A percentile compares a stretch with the other conserved stretches of the same genome.
Evolutionary conservation across 1,140 invertebrate genomes (phyloP).

Genomic region (Cotesia chilonis): DNA sequence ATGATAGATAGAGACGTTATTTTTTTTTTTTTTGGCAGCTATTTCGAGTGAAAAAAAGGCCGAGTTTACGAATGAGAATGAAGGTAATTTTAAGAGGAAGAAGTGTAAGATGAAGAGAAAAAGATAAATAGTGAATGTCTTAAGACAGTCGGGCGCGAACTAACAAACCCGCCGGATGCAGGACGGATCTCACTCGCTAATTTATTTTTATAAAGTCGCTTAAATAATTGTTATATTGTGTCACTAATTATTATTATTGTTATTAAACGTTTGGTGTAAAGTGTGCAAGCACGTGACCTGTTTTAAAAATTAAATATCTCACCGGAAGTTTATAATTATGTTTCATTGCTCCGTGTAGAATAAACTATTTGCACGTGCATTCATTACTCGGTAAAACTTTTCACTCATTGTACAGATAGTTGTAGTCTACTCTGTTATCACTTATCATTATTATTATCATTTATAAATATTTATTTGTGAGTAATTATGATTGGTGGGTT

Average conservation of each 20-base stretch:
- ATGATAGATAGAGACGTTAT: too few species aligned
- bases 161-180: constrained; percentile 22
- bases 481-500: too few species aligned
- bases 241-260: not conserved
- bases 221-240: not conserved
- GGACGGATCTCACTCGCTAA: constrained; percentile 14
- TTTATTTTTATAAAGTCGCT: not conserved
- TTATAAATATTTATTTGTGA: constrained; percentile 18
- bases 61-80: too few species aligned
- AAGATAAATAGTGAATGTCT: constrained; percentile 27
- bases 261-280: not conserved
- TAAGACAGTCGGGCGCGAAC: constrained; percentile 46
- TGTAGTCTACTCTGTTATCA: not conserved
- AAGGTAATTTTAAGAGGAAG: constrained; percentile 12
- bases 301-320: constrained; percentile 28
- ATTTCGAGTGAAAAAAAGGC: not conserved
- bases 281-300: constrained; percentile 39
- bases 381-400: not conserved
- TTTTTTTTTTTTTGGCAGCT: too few species aligned
- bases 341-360: constrained; percentile 15
- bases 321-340: constrained; percentile 30
- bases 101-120: constrained; percentile 7
- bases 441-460: too few species aligned
- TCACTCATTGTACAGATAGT: not conserved
- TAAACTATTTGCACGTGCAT: constrained; percentile 14